These are phyloP conservation scores for Biston stratarius DNA, from an alignment of 2,888 invertebrate genomes.

Conservation along the genomic window DNA sequence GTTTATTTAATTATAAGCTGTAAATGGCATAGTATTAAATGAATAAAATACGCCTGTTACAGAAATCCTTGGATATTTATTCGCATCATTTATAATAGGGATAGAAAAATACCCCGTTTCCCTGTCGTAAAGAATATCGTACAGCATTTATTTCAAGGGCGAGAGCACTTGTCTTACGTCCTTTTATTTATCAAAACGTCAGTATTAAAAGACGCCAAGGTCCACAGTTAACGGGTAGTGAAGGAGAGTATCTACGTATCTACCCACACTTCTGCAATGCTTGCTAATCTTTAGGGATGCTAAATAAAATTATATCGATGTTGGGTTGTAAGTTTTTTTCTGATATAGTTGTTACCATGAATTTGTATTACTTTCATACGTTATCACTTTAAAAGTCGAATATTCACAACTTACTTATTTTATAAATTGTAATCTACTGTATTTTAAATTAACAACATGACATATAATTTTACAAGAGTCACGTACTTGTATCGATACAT, in stretches of 20 bases:
- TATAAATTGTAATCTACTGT: no score
- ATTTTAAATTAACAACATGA: no score
- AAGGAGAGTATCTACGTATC: conserved; percentile 43
- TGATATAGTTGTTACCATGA: not conserved
- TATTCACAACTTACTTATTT: no score
- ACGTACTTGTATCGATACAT: no score
- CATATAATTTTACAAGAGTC: no score
- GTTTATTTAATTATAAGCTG: no score
- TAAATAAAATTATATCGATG: conserved; percentile 33
- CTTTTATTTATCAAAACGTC: conserved; percentile 20
- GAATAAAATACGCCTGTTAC: conserved; percentile 7
- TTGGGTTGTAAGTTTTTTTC: not conserved
- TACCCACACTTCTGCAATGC: conserved; percentile 50
- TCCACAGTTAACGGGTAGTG: conserved; percentile 45
- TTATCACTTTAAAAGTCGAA: no score
- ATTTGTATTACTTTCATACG: no score
- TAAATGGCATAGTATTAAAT: no score
- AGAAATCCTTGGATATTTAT: conserved; percentile 16
- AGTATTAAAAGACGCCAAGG: conserved; percentile 41
- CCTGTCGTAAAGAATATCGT: conserved; percentile 8
- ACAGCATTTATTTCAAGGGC: conserved; percentile 10
- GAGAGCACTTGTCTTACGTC: conserved; percentile 3
- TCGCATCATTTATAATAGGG: conserved; percentile 11
- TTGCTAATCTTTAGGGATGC: conserved; percentile 38
- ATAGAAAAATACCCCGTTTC: conserved; percentile 21